phyloP scores from a whole-genome alignment of 2,888 invertebrate genomes.

The Synergus laeviventris region DNA sequence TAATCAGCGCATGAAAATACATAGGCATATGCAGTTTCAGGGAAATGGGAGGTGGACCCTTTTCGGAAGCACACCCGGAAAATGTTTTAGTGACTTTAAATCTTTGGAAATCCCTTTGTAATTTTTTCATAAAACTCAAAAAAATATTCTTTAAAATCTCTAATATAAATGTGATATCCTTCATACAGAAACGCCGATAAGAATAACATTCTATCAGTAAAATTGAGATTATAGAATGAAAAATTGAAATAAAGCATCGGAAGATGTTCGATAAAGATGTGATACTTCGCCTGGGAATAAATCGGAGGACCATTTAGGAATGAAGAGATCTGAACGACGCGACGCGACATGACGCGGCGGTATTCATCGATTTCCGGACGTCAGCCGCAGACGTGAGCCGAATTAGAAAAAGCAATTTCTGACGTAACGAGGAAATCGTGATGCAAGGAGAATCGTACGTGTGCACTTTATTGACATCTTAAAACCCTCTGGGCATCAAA shows the following conservation, averaged over 20 bases:
- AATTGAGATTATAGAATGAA: background rate
- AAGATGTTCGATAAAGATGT: background rate
- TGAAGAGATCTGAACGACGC: background rate
- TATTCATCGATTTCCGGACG: constrained; percentile 30
- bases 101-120: too few relatives aligned
- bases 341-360: background rate
- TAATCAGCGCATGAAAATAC: too few relatives aligned
- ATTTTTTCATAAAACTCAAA: too few relatives aligned
- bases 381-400: constrained; percentile 14
- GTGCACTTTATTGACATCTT: constrained; percentile 10
- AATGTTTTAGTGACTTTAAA: too few relatives aligned
- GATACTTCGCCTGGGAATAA: constrained; percentile 8
- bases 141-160: too few relatives aligned
- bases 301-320: constrained; percentile 5
- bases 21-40: too few relatives aligned
- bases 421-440: constrained; percentile 8
- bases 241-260: background rate
- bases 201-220: background rate
- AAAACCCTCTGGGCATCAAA: constrained; percentile 11
- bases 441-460: background rate
- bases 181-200: background rate
- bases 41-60: too few relatives aligned
- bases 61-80: too few relatives aligned
- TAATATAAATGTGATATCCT: too few relatives aligned
- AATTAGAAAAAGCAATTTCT: constrained; percentile 20